A percentile compares a stretch with the other conserved stretches of the same genome.
phyloP scores from a whole-genome alignment of 2,888 invertebrate species.

The Erpobdella octoculata region DNA sequence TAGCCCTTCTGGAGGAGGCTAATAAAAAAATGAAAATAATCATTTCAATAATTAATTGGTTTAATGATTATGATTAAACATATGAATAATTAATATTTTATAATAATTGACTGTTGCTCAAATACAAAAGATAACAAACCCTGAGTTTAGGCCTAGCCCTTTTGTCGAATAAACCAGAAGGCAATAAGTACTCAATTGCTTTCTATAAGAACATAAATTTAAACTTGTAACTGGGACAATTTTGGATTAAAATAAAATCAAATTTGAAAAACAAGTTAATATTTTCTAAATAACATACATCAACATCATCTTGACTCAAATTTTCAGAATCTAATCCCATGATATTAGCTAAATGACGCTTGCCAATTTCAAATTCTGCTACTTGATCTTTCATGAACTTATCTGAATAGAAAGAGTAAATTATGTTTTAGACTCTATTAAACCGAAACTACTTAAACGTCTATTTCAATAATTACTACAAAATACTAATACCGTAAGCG shows the following conservation, averaged over 20 bases:
- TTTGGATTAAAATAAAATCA: neutral
- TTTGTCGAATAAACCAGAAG: slow-evolving; percentile 79
- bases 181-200: slow-evolving; percentile 87
- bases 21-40: slow-evolving; percentile 20
- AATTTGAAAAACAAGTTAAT: neutral
- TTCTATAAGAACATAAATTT: slow-evolving; percentile 52
- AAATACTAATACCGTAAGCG: slow-evolving; percentile 61
- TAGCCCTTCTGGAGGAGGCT: slow-evolving; percentile 66
- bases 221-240: neutral
- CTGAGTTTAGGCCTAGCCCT: slow-evolving; percentile 81
- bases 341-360: slow-evolving; percentile 91
- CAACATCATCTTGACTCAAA: slow-evolving; percentile 64
- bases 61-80: neutral
- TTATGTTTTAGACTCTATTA: neutral
- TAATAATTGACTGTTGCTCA: neutral
- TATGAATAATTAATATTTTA: neutral
- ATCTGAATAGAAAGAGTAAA: slow-evolving; percentile 53
- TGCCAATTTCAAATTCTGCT: slow-evolving; percentile 79
- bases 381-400: slow-evolving; percentile 72
- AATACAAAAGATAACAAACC: slow-evolving; percentile 36
- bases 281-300: slow-evolving; percentile 31
- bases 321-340: slow-evolving; percentile 88
- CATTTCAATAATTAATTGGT: neutral
- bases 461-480: slow-evolving; percentile 7
- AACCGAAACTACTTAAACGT: slow-evolving; percentile 2